A percentile compares a stretch with the other conserved stretches of the same genome.
Conservation (phyloP, 2,888 invertebrate genomes). For the Nomada fucata region DNA sequence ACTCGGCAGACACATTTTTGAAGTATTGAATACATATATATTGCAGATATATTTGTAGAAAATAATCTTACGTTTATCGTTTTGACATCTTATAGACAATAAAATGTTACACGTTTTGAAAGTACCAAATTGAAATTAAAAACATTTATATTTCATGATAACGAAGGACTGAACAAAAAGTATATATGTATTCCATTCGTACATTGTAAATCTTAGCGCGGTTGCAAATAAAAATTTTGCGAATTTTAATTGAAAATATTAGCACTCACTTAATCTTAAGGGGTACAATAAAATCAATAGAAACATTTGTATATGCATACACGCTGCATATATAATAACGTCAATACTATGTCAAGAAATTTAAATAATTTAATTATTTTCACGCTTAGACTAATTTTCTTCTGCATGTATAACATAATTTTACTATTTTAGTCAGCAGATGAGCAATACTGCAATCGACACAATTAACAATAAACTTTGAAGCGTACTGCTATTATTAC, state of each 20-base stretch:
- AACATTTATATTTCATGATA: background rate
- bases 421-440: too few relatives aligned
- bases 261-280: background rate
- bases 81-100: background rate
- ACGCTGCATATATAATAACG: background rate
- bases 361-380: background rate
- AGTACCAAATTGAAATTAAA: background rate
- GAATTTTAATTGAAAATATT: too few relatives aligned
- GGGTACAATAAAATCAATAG: background rate
- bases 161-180: background rate
- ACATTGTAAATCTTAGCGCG: background rate
- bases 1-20: background rate
- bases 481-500: too few relatives aligned
- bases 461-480: too few relatives aligned
- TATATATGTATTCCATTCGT: background rate
- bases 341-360: background rate
- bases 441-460: too few relatives aligned
- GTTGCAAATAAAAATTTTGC: background rate
- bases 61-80: background rate
- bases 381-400: too few relatives aligned
- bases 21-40: background rate
- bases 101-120: background rate
- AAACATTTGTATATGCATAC: background rate
- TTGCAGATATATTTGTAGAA: background rate
- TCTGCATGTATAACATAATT: too few relatives aligned